phyloP scores from a whole-genome alignment of 2,797 vertebrate genomes.

The Momotus momota region DNA sequence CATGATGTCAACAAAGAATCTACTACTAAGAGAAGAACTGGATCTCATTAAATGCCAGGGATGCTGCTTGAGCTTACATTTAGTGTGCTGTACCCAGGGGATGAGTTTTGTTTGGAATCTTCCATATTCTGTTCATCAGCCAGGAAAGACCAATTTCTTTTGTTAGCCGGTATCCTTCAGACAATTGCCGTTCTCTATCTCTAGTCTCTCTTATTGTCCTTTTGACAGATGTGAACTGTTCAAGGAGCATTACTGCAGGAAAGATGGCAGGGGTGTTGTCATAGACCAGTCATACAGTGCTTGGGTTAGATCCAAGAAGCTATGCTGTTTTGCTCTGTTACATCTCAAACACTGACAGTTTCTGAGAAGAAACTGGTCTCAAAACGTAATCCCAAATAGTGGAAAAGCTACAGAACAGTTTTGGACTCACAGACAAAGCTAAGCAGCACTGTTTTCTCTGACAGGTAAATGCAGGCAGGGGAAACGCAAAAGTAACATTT shows the following conservation, averaged over 20 bases:
- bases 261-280: not conserved
- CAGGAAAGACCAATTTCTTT: not conserved
- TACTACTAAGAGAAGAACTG: not conserved
- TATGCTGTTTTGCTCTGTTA: not conserved
- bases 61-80: not conserved
- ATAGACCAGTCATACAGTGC: not conserved
- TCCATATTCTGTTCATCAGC: not conserved
- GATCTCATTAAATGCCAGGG: slow-evolving; percentile 24
- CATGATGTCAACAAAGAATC: slow-evolving; percentile 31
- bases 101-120: not conserved
- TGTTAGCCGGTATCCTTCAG: not conserved
- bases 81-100: not conserved
- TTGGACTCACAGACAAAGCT: not conserved
- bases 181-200: not conserved
- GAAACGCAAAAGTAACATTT: not conserved
- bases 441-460: not conserved
- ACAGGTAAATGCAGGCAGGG: not conserved
- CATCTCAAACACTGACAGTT: not conserved
- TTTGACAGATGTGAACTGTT: not conserved
- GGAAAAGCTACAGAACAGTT: not conserved
- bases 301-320: not conserved
- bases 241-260: not conserved
- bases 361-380: not conserved
- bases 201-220: not conserved
- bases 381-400: not conserved